Percentiles rank a stretch among this genome's conserved stretches.
Conservation (phyloP, 1,140 invertebrate species). For the Macrosteles quadrilineatus region DNA sequence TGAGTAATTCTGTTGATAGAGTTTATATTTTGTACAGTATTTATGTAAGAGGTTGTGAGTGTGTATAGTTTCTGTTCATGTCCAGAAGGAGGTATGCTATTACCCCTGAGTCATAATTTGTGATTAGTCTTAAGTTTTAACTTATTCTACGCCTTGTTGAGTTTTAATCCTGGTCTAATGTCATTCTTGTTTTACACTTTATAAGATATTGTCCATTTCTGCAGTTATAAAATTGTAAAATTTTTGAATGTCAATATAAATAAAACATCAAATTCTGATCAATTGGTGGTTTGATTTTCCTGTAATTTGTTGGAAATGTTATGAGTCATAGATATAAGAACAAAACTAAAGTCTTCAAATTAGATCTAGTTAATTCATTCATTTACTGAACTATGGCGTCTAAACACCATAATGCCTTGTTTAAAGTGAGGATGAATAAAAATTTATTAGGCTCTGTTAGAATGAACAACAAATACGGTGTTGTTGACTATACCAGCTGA, state of each 20-base stretch:
- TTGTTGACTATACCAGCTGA: too few species aligned
- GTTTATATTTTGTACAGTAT: constrained; percentile 31
- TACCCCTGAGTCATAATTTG: neutral
- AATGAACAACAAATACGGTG: too few species aligned
- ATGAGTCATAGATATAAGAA: too few species aligned
- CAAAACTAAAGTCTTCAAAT: too few species aligned
- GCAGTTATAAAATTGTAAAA: constrained; percentile 17
- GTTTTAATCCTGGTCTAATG: neutral
- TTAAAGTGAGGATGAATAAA: too few species aligned
- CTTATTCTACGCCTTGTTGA: constrained; percentile 3
- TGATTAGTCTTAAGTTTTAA: constrained; percentile 1
- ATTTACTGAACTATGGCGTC: too few species aligned
- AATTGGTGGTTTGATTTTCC: neutral
- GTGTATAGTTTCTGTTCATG: neutral
- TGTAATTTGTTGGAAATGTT: too few species aligned
- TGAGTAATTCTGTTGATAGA: constrained; percentile 5
- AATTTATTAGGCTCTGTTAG: too few species aligned
- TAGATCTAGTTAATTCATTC: too few species aligned
- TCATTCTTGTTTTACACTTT: constrained; percentile 2
- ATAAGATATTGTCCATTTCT: neutral
- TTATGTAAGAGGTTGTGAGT: constrained; percentile 30
- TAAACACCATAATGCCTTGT: too few species aligned
- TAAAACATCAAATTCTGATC: constrained; percentile 10
- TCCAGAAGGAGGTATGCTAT: neutral
- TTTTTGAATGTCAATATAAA: constrained; percentile 31